phyloP scores from a whole-genome alignment of 2,888 invertebrate species.

The Monopis laevigella region DNA sequence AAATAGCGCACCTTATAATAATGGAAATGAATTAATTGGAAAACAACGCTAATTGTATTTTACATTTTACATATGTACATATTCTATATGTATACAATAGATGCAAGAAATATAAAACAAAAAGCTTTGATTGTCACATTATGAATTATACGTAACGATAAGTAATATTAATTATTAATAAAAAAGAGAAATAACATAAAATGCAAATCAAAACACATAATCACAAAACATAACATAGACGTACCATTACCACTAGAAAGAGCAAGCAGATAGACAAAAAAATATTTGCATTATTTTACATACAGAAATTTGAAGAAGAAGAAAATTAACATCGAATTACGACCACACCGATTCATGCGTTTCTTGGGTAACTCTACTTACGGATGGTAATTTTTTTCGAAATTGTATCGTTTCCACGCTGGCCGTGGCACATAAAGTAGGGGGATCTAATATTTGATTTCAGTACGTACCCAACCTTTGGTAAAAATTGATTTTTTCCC shows the following conservation, averaged over 20 bases:
- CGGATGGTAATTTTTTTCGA: slow-evolving; percentile 28
- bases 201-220: too few relatives aligned
- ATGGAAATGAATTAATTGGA: too few relatives aligned
- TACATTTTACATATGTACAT: too few relatives aligned
- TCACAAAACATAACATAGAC: not conserved
- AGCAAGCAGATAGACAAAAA: not conserved
- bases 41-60: too few relatives aligned
- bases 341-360: slow-evolving; percentile 8
- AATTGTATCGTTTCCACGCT: slow-evolving; percentile 28
- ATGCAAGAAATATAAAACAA: too few relatives aligned
- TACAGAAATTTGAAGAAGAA: not conserved
- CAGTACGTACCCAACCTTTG: slow-evolving; percentile 7
- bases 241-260: slow-evolving; percentile 2
- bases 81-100: too few relatives aligned
- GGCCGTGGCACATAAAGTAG: slow-evolving; percentile 41
- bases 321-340: not conserved
- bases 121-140: too few relatives aligned
- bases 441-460: slow-evolving; percentile 18
- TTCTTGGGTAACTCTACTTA: slow-evolving; percentile 18
- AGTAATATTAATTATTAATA: too few relatives aligned
- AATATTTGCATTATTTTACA: not conserved
- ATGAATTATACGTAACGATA: too few relatives aligned
- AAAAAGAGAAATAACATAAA: slow-evolving; percentile 5
- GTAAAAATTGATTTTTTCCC: slow-evolving; percentile 7
- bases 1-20: too few relatives aligned